Conservation (phyloP, 2,797 vertebrate genomes). For the Anguilla pacifica region DNA sequence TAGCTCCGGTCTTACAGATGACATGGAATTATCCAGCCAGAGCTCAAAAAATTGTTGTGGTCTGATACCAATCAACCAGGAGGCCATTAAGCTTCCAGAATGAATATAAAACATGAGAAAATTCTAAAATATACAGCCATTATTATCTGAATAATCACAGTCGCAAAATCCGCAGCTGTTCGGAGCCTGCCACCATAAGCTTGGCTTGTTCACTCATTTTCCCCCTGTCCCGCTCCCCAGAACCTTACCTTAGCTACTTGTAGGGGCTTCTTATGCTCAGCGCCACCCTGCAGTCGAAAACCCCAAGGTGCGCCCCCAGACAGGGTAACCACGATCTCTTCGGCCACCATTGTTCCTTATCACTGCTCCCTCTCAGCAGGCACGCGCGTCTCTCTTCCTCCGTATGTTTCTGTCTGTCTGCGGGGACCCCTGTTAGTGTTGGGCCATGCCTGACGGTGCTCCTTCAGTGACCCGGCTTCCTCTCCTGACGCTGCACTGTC, state of each 20-base stretch:
- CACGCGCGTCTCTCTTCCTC: slow-evolving; percentile 39
- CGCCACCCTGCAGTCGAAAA: slow-evolving; percentile 94
- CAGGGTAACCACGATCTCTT: slow-evolving; percentile 88
- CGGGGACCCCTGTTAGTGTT: slow-evolving; percentile 61
- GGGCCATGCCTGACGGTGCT: slow-evolving; percentile 67
- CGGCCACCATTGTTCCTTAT: slow-evolving; percentile 81
- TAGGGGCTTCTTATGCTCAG: slow-evolving; percentile 90
- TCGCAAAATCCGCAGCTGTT: not conserved
- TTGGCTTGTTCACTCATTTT: not conserved
- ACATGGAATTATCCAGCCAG: not conserved
- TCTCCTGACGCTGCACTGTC: slow-evolving; percentile 59
- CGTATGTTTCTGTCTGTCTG: slow-evolving; percentile 46
- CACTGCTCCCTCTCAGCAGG: slow-evolving; percentile 35
- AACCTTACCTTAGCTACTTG: slow-evolving; percentile 96
- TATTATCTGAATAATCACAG: not conserved
- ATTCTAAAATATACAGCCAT: not conserved
- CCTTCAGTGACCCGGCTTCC: slow-evolving; percentile 61
- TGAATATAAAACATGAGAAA: not conserved
- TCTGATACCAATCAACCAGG: not conserved
- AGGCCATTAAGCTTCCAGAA: not conserved
- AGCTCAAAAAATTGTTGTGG: not conserved
- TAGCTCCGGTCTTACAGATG: slow-evolving; percentile 34
- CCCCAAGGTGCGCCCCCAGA: slow-evolving; percentile 97
- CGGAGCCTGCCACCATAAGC: not conserved
- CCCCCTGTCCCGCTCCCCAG: not conserved